These are phyloP conservation scores for rat (Rattus norvegicus) DNA, from an alignment of 2,113 vertebrate genomes.

Conservation along the genomic window GRCr8 NC_086024.1:64561001-64561500, in stretches of 20 bases:
- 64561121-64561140: not conserved
- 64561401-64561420: not conserved
- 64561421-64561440: not conserved
- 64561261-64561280: not conserved
- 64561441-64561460: not conserved
- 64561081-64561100: not conserved
- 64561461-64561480: not conserved
- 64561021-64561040: conserved; percentile 37
- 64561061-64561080: not conserved
- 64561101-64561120: conserved; percentile 3
- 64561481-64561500: not conserved
- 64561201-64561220: not conserved
- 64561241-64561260: not conserved
- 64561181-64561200: not conserved
- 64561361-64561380: no score
- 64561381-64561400: no score
- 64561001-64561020: conserved; percentile 53
- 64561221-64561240: not conserved
- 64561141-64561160: not conserved
- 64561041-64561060: not conserved
- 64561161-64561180: not conserved
- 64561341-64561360: not conserved
- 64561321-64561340: not conserved
- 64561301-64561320: not conserved
- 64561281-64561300: not conserved